Base-by-base conservation (phyloP, 2,888 invertebrate species). In the Exephanes ischioxanthus region DNA sequence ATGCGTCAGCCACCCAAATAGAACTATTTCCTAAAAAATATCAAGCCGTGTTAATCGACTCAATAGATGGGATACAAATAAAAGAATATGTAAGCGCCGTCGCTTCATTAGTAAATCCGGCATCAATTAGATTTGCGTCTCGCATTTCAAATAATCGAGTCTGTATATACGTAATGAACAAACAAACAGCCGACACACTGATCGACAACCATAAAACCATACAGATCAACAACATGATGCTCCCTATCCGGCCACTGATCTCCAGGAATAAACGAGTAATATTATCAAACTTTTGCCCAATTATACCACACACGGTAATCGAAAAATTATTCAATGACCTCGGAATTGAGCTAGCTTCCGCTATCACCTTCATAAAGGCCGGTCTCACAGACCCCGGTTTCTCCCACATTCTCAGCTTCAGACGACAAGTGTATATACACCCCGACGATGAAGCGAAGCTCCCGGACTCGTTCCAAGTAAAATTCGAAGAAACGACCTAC, bases 141-240 rank as follows among this genome's bases (percentile, higher is more conserved):
- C 55, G 73, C 63, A 87, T 86, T 4, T 80, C 87, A 4, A 77
- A 84, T 26, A 77, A 75, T 37, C 37, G 87, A 33, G 76, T 87
- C 0, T 87, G 87, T 33, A 55, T 85, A n/a, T 88, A 87, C 45
- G 61, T 87, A 1, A 41, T 61, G 5, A 80, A 30, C 19, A 72
- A 83, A 68, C n/a, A 76, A 26, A 6, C 79, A 16, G 83, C 71
- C 16, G 79, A 85, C 0, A 72, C 83, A 26, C 55, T 84, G 2
- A 61, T 76, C 0, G 51, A 85, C 26, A 67, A 26, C 7, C 71
- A 85, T 6, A 73, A 76, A 19, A 26, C 16, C 14, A 48, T 87
- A 14, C 63, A 41, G 9, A 53, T 85, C 4, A 22, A 51, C 0
- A 51, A 66, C n/a, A 16, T 48, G 4, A 16, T 2, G 9, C 53